Conservation (phyloP, 2,797 vertebrate species). For the Lepilemur septentrionalis region DNA sequence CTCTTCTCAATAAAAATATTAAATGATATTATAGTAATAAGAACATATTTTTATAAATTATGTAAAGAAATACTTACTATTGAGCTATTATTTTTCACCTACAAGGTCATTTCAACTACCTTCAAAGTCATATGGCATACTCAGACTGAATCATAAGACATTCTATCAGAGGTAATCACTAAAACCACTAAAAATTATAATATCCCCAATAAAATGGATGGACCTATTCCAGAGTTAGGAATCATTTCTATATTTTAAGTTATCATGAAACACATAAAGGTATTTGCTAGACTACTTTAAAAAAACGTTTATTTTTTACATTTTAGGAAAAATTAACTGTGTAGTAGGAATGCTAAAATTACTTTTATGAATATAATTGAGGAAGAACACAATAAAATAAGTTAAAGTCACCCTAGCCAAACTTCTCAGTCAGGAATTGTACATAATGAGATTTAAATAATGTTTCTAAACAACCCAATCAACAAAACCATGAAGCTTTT, state of each 20-base stretch:
- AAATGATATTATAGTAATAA: neutral
- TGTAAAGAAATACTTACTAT: neutral
- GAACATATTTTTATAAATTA: neutral
- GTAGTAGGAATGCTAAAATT: neutral
- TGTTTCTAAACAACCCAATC: neutral
- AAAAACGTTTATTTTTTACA: neutral
- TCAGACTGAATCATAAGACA: neutral
- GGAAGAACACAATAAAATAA: neutral
- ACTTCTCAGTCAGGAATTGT: neutral
- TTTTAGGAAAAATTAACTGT: neutral
- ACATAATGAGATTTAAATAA: neutral
- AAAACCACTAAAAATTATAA: neutral
- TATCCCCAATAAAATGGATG: neutral
- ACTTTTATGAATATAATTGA: neutral
- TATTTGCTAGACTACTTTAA: neutral
- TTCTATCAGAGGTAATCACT: neutral
- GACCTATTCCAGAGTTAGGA: neutral
- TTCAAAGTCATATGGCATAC: neutral
- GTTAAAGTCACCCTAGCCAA: neutral
- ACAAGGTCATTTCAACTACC: neutral
- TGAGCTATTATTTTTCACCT: neutral
- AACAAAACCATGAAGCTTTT: neutral
- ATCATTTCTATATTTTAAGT: neutral
- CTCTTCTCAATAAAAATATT: neutral
- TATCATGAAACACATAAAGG: neutral